Percentiles rank a stretch among this genome's conserved stretches.
phyloP scores from a whole-genome alignment of 2,888 invertebrate genomes.

The Melinopterus prodromus region DNA sequence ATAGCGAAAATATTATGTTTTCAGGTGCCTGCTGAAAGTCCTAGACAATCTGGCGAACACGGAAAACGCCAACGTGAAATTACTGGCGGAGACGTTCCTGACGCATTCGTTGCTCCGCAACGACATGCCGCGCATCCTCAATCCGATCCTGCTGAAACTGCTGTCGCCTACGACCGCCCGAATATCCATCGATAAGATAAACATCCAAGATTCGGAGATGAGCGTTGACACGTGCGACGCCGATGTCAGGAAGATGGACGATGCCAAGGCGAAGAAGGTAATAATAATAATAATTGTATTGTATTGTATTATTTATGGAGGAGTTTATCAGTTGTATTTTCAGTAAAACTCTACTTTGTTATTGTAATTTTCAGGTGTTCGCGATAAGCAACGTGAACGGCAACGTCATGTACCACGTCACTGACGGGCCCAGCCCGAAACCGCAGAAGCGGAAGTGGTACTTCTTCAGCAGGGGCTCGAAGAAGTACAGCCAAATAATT shows the following conservation, averaged over 20 bases:
- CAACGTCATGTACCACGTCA: constrained; percentile 73
- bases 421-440: constrained; percentile 55
- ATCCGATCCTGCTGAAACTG: constrained; percentile 78
- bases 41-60: constrained; percentile 71
- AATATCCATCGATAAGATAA: constrained; percentile 80
- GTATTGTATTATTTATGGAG: too few species aligned
- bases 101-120: constrained; percentile 76
- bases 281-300: too few species aligned
- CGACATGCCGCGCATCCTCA: constrained; percentile 80
- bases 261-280: constrained; percentile 61
- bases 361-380: constrained; percentile 69
- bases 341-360: too few species aligned
- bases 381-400: constrained; percentile 86
- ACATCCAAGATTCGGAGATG: constrained; percentile 59
- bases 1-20: constrained; percentile 42
- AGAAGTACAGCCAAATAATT: constrained; percentile 51
- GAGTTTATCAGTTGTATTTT: too few species aligned
- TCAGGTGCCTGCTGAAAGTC: constrained; percentile 76
- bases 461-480: constrained; percentile 56
- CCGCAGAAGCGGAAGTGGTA: constrained; percentile 58
- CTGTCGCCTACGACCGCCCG: constrained; percentile 81
- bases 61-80: constrained; percentile 66
- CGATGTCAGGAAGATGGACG: constrained; percentile 52
- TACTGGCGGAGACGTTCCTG: constrained; percentile 79
- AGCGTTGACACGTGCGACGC: constrained; percentile 53